phyloP scores from a whole-genome alignment of 2,113 vertebrate species.

The Pedetes capensis region DNA sequence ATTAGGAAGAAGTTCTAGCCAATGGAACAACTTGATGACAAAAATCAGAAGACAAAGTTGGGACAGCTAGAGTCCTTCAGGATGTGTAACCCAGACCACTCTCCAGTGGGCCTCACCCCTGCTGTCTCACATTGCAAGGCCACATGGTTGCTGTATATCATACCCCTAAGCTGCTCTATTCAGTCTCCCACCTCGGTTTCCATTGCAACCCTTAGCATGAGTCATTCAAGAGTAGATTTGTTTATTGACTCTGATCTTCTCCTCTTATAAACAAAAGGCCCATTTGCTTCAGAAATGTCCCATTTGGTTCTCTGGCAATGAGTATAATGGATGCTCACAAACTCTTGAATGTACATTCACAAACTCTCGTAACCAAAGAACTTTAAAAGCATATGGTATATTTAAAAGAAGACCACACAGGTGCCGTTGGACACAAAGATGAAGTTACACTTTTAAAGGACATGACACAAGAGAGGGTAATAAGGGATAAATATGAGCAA shows the following conservation, averaged over 20 bases:
- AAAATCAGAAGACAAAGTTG: background rate
- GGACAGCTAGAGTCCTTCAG: background rate
- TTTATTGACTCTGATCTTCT: conserved; percentile 45
- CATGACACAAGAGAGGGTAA: no score
- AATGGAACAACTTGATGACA: background rate
- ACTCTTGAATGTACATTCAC: background rate
- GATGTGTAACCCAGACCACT: background rate
- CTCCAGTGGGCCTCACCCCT: background rate
- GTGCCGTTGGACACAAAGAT: background rate
- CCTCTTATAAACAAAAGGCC: conserved; percentile 42
- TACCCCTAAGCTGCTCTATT: background rate
- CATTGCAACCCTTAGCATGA: background rate
- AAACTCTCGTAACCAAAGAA: conserved; percentile 12
- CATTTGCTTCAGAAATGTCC: conserved; percentile 48
- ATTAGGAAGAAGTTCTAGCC: background rate
- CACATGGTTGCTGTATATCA: no score
- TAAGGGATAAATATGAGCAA: no score
- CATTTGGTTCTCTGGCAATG: conserved; percentile 24
- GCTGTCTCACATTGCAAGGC: fast-evolving
- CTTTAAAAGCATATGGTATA: background rate
- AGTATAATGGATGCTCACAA: background rate
- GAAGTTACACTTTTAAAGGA: background rate
- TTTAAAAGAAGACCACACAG: conserved; percentile 42
- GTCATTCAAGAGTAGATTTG: conserved; percentile 17
- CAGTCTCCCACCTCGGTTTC: background rate